Evolutionary conservation across 2,888 invertebrate species (phyloP).

Genomic region (Cerastis leucographa): DNA sequence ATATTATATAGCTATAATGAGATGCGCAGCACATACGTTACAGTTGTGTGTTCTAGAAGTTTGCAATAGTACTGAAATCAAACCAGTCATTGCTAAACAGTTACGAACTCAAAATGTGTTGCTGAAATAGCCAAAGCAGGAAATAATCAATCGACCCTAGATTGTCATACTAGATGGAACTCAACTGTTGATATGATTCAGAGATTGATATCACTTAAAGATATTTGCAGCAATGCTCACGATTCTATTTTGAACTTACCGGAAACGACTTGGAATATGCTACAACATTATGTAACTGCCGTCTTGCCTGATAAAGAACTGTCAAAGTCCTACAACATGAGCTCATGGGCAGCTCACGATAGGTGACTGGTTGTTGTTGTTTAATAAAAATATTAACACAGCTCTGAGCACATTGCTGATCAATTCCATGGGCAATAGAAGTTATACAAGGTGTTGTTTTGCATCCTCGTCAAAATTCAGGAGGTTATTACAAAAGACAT

Average conservation of each 20-base stretch:
- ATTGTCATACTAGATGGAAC: constrained; percentile 18
- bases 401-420: constrained; percentile 6
- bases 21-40: constrained; percentile 5
- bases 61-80: constrained; percentile 6
- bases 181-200: not conserved
- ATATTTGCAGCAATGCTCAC: not conserved
- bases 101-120: constrained; percentile 11
- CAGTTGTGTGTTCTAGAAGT: constrained; percentile 6
- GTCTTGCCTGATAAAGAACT: not conserved
- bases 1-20: not conserved
- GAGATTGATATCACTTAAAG: constrained; percentile 4
- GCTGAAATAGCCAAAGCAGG: constrained; percentile 3
- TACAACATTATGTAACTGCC: not conserved
- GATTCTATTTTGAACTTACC: not conserved
- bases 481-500: no score
- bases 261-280: constrained; percentile 5
- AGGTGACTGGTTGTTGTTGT: constrained; percentile 2
- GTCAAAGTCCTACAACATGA: not conserved
- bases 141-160: constrained; percentile 9
- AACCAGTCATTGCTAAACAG: not conserved
- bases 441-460: no score
- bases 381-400: constrained; percentile 13
- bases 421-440: not conserved
- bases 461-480: no score
- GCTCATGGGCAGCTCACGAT: not conserved